phyloP scores from a whole-genome alignment of 37 sponge, comb jelly and placozoan species.

The Crambe crambe region DNA sequence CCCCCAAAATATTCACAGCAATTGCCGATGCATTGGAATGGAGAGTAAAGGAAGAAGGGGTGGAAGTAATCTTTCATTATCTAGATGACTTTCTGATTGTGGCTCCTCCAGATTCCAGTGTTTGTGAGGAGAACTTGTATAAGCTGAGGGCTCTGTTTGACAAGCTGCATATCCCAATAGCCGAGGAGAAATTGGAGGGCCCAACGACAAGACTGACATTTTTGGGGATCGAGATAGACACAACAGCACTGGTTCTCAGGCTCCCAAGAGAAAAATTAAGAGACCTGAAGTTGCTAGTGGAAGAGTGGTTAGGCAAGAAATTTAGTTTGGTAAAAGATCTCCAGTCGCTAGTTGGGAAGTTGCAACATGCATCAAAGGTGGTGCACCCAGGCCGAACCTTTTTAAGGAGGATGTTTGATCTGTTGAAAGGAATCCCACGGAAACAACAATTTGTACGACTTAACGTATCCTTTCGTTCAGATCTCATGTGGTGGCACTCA shows the following conservation, averaged over 20 bases:
- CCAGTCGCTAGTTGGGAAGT: constrained; percentile 29
- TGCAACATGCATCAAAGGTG: constrained; percentile 40
- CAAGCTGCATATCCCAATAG: constrained; percentile 19
- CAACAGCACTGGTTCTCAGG: not conserved
- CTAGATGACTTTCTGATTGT: constrained; percentile 33
- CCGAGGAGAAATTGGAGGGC: constrained; percentile 20
- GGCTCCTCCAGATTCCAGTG: constrained; percentile 6
- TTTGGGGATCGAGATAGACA: constrained; percentile 32
- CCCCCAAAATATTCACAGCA: constrained; percentile 29
- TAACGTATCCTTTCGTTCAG: constrained; percentile 35
- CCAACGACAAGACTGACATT: constrained; percentile 9
- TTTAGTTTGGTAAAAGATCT: constrained; percentile 12
- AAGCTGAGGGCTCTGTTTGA: not conserved
- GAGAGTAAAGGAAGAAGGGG: constrained; percentile 8
- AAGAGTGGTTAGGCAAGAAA: constrained; percentile 17
- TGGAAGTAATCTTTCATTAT: constrained; percentile 5
- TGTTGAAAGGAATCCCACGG: not conserved
- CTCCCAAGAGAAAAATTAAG: constrained; percentile 24
- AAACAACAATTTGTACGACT: constrained; percentile 29
- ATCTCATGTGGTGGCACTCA: constrained; percentile 42
- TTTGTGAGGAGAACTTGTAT: no score
- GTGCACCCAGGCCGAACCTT: constrained; percentile 32
- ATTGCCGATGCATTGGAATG: constrained; percentile 39
- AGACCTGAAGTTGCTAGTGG: not conserved
- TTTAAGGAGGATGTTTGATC: constrained; percentile 27